These are phyloP conservation scores for Sitta carolinensis DNA, from an alignment of 2,797 vertebrate genomes.

Conservation along the genomic window DNA sequence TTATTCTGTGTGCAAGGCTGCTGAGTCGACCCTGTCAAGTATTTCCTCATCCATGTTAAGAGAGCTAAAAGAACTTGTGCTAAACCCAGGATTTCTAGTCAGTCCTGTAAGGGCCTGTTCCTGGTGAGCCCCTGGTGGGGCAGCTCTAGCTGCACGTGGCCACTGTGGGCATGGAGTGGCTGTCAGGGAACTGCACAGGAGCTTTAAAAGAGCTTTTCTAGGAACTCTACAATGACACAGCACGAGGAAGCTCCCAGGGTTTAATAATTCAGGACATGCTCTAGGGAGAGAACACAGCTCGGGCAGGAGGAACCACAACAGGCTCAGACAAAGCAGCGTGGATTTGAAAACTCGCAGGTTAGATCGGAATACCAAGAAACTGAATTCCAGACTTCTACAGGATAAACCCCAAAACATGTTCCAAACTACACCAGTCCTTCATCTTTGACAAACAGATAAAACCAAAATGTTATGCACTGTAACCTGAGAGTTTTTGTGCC, in stretches of 20 bases:
- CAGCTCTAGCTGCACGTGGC: background rate
- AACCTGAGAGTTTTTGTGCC: background rate
- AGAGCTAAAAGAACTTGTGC: background rate
- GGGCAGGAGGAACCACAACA: background rate
- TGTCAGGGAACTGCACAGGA: background rate
- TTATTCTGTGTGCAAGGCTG: background rate
- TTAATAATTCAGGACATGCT: background rate
- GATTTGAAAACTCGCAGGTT: background rate
- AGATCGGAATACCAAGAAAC: background rate
- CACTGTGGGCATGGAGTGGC: background rate
- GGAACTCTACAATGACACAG: background rate
- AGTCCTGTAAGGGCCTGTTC: background rate
- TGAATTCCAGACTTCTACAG: background rate
- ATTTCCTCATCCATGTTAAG: background rate
- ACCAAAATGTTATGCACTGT: background rate
- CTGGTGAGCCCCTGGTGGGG: background rate
- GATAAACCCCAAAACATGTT: background rate
- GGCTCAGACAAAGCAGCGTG: background rate
- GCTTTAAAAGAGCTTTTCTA: background rate
- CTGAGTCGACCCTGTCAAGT: rapidly evolving
- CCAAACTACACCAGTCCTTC: background rate
- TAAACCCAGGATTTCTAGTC: background rate
- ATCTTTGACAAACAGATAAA: background rate
- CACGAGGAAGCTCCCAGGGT: too few species aligned
- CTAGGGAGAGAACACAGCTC: background rate